Evolutionary conservation across 2,888 invertebrate species (phyloP).

Genomic region (Acrobasis suavella): DNA sequence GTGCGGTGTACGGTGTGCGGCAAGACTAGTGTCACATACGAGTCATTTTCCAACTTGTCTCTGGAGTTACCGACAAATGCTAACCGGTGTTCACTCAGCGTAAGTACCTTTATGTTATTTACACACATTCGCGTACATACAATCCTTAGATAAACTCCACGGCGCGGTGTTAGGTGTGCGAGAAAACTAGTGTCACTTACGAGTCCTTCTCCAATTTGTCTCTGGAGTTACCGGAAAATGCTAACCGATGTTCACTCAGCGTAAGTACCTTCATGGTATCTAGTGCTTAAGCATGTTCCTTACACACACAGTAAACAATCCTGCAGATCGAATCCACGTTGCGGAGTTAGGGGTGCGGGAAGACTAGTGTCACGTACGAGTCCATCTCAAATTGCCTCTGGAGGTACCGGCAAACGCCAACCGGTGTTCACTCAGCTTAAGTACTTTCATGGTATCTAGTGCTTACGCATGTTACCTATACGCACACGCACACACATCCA

Average conservation of each 20-base stretch:
- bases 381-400: constrained; percentile 93
- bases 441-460: constrained; percentile 34
- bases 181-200: constrained; percentile 90
- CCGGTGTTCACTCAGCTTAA: constrained; percentile 84
- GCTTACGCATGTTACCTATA: no score
- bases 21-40: constrained; percentile 91
- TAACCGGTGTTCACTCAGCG: constrained; percentile 72
- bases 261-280: constrained; percentile 57
- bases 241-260: constrained; percentile 84
- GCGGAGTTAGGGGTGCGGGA: constrained; percentile 87
- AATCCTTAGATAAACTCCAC: no score
- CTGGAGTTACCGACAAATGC: constrained; percentile 87
- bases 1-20: constrained; percentile 37
- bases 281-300: no score
- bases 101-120: constrained; percentile 78
- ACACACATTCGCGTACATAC: constrained; percentile 67
- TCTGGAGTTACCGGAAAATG: constrained; percentile 87
- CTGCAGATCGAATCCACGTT: no score
- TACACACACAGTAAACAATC: no score
- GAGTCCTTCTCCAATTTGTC: constrained; percentile 94
- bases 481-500: no score
- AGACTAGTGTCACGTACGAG: constrained; percentile 92
- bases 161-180: constrained; percentile 88
- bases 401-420: constrained; percentile 86
- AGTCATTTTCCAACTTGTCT: constrained; percentile 93